Conservation (phyloP, 2,888 invertebrate species). For the Chromoteleia sp. region DNA sequence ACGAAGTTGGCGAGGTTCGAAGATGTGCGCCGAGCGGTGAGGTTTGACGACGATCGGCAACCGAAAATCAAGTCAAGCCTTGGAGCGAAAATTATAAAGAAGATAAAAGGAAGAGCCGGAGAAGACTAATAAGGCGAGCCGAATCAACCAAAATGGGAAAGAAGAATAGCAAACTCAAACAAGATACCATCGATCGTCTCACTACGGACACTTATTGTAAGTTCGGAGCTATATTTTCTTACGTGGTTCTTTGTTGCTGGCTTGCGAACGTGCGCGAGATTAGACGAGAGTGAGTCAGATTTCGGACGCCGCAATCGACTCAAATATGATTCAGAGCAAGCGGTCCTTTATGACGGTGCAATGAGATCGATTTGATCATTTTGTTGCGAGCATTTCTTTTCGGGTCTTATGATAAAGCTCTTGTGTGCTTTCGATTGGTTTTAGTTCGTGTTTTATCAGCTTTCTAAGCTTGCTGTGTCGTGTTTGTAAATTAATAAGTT, state of each 20-base stretch:
- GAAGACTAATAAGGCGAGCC: slow-evolving; percentile 54
- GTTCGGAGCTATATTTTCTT: slow-evolving; percentile 79
- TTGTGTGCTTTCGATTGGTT: not conserved
- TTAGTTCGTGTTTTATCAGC: not conserved
- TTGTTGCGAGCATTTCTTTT: too few species aligned
- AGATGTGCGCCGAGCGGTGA: slow-evolving; percentile 63
- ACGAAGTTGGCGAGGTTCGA: not conserved
- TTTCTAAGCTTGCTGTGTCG: too few species aligned
- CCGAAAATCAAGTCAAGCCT: slow-evolving; percentile 11
- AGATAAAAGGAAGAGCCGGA: slow-evolving; percentile 31
- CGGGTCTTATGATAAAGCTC: not conserved
- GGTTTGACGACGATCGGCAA: slow-evolving; percentile 22
- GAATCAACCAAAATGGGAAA: slow-evolving; percentile 91
- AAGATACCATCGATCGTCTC: slow-evolving; percentile 96
- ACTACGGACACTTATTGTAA: slow-evolving; percentile 97
- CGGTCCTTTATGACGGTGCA: too few species aligned
- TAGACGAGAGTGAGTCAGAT: not conserved
- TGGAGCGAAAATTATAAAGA: slow-evolving; percentile 14
- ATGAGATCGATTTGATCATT: not conserved
- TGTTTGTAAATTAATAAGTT: not conserved
- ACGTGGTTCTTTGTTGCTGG: not conserved
- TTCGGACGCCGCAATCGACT: too few species aligned
- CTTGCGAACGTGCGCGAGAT: not conserved
- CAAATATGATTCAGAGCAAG: too few species aligned
- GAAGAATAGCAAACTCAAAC: slow-evolving; percentile 98